Conservation (phyloP, 2,113 vertebrate species). For the Stigmatopora nigra region DNA sequence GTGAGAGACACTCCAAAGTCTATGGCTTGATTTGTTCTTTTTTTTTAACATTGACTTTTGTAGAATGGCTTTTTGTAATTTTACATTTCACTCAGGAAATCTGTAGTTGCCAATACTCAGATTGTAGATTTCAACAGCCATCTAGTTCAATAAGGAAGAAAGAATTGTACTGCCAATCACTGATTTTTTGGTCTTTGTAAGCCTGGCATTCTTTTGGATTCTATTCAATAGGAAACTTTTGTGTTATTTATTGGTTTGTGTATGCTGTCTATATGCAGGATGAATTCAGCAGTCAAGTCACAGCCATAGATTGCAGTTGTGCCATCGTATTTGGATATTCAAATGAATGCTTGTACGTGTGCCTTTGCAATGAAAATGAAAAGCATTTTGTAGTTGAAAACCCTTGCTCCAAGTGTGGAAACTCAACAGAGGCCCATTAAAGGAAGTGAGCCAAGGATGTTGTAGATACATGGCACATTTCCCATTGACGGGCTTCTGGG, state of each 20-base stretch:
- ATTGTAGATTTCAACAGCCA: conserved; percentile 2
- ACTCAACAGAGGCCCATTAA: background rate
- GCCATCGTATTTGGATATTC: background rate
- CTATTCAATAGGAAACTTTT: conserved; percentile 1
- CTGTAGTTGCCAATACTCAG: background rate
- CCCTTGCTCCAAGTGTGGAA: background rate
- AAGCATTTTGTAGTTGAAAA: background rate
- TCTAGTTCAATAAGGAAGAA: background rate
- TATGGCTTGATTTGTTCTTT: too few species aligned
- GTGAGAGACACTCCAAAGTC: background rate
- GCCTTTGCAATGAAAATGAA: background rate
- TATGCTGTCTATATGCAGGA: background rate
- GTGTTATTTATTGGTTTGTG: conserved; percentile 11
- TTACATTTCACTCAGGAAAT: background rate
- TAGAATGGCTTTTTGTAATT: background rate
- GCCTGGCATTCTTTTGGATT: background rate
- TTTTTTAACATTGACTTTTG: background rate
- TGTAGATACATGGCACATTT: background rate
- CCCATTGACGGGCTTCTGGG: background rate
- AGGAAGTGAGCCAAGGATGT: background rate
- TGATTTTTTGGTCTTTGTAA: background rate
- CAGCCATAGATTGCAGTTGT: background rate
- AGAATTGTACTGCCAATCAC: conserved; percentile 2
- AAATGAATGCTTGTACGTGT: background rate
- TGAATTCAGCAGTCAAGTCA: background rate